Conservation (phyloP, 2,113 vertebrate genomes). For the Bubo blakistoni region DNA sequence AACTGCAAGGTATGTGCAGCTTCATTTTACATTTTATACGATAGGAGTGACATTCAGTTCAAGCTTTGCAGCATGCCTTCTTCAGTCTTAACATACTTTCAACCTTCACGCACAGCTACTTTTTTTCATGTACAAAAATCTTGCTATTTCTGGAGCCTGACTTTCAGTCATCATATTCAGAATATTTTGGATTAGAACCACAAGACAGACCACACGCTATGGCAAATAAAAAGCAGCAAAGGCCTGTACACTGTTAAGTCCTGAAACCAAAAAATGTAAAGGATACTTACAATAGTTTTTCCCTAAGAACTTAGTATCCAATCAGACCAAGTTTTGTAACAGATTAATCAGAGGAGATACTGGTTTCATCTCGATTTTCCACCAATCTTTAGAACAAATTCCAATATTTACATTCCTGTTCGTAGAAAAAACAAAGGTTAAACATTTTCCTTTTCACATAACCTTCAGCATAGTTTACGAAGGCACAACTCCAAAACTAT, state of each 20-base stretch:
- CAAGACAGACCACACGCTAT: background rate
- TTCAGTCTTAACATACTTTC: background rate
- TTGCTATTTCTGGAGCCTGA: background rate
- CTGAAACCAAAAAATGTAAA: background rate
- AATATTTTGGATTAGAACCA: background rate
- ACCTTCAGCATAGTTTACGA: background rate
- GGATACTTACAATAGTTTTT: background rate
- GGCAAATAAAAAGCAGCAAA: background rate
- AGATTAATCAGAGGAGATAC: background rate
- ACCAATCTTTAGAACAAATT: background rate
- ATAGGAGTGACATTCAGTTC: background rate
- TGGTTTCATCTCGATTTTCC: background rate
- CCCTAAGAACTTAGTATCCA: background rate
- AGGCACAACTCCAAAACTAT: background rate
- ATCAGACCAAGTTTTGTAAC: background rate
- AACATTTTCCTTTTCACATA: background rate
- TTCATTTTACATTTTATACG: background rate
- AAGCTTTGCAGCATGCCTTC: background rate
- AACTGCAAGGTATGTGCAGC: background rate
- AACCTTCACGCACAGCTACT: background rate
- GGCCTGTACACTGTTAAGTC: background rate
- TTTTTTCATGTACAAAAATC: background rate
- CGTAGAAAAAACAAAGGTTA: background rate
- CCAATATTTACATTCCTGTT: background rate
- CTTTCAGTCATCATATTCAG: background rate